A percentile compares a stretch with the other conserved stretches of the same genome.
phyloP scores from a whole-genome alignment of 1,140 invertebrate genomes.

The Fopius arisanus region DNA sequence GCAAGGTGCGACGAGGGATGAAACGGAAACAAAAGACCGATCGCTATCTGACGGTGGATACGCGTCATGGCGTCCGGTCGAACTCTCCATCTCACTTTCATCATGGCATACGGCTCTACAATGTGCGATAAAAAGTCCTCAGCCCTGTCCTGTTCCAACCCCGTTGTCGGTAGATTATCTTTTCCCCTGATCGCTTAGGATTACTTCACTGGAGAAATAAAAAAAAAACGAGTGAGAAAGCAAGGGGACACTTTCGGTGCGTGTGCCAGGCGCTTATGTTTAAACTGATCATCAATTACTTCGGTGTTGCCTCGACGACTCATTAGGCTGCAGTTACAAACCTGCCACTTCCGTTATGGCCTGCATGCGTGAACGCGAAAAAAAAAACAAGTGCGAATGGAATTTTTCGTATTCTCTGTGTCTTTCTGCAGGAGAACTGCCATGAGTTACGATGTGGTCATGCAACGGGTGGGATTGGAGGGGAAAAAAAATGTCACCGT shows the following conservation, averaged over 20 bases:
- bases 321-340: conserved; percentile 44
- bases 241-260: not conserved
- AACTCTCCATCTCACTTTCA: conserved; percentile 18
- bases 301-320: conserved; percentile 36
- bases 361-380: conserved; percentile 34
- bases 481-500: conserved; percentile 33
- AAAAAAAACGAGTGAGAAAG: conserved; percentile 25
- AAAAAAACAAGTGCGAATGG: conserved; percentile 42
- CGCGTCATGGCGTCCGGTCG: conserved; percentile 47
- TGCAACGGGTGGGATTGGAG: conserved; percentile 41
- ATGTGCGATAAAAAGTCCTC: conserved; percentile 29
- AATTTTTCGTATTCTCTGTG: not conserved
- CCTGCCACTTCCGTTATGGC: conserved; percentile 39
- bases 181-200: conserved; percentile 38
- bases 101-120: not conserved
- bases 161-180: conserved; percentile 36
- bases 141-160: conserved; percentile 29
- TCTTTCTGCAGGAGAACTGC: no score
- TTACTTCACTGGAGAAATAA: conserved; percentile 35
- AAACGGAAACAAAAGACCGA: conserved; percentile 59
- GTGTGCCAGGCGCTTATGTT: conserved; percentile 13
- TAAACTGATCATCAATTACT: conserved; percentile 31
- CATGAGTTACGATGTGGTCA: conserved; percentile 33
- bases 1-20: conserved; percentile 54
- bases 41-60: conserved; percentile 46